A percentile compares a stretch with the other conserved stretches of the same genome.
Evolutionary conservation across 2,888 invertebrate genomes (phyloP).

Genomic region (Anodontia alba): DNA sequence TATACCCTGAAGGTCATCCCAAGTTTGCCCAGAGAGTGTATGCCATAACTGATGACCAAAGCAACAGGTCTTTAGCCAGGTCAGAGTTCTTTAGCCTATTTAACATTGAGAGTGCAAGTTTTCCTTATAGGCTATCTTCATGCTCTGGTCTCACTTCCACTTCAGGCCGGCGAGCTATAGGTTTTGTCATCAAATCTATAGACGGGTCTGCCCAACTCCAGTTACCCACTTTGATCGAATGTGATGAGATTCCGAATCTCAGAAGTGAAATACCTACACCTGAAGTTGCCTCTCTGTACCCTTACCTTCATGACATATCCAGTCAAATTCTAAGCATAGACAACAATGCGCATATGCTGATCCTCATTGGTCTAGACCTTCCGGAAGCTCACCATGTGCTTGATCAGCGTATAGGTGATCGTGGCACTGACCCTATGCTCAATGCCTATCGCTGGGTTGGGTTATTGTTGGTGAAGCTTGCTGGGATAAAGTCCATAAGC

Average conservation of each 20-base stretch:
- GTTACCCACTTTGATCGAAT: conserved; percentile 39
- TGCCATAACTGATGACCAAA: neutral
- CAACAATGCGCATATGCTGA: neutral
- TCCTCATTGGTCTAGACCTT: conserved; percentile 20
- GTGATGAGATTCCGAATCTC: conserved; percentile 31
- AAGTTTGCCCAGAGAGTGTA: neutral
- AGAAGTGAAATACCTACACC: conserved; percentile 39
- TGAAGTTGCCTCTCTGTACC: conserved; percentile 5
- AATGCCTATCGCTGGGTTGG: conserved; percentile 25
- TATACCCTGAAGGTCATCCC: neutral
- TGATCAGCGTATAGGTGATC: conserved; percentile 17
- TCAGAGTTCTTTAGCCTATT: neutral
- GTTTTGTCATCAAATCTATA: neutral
- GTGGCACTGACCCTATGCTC: conserved; percentile 17
- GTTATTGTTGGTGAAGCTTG: conserved; percentile 41
- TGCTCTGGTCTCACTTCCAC: neutral
- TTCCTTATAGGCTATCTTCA: neutral
- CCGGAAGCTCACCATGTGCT: conserved; percentile 28
- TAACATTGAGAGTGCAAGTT: neutral
- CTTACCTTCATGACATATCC: conserved; percentile 2
- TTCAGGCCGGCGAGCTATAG: neutral
- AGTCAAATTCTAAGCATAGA: conserved; percentile 28
- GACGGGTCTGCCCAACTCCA: conserved; percentile 23
- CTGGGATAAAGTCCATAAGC: conserved; percentile 41
- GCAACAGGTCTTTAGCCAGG: neutral